Conservation (phyloP, 2,888 invertebrate genomes). For the Hylaea fasciaria region DNA sequence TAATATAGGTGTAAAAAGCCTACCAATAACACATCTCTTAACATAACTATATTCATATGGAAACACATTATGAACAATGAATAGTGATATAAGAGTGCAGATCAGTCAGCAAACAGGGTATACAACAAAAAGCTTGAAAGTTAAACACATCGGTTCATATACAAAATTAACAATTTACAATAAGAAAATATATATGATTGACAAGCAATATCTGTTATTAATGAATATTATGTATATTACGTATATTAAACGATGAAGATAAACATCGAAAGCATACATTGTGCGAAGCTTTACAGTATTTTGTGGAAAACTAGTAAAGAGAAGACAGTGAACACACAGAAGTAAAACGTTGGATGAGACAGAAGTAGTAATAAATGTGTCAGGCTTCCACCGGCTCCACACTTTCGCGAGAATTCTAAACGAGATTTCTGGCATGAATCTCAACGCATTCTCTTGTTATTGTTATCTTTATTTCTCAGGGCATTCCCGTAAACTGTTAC, state of each 20-base stretch:
- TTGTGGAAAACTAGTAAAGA: slow-evolving; percentile 31
- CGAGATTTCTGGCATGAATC: too few species aligned
- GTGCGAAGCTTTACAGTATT: slow-evolving; percentile 22
- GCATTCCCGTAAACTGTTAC: too few species aligned
- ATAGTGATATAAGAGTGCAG: slow-evolving; percentile 7
- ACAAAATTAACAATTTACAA: too few species aligned
- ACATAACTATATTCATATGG: not conserved
- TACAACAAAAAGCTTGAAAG: too few species aligned
- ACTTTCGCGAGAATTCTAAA: too few species aligned
- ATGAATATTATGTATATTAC: slow-evolving; percentile 24
- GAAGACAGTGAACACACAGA: slow-evolving; percentile 3
- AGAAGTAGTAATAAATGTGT: slow-evolving; percentile 8
- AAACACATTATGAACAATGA: slow-evolving; percentile 1
- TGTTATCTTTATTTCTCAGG: too few species aligned
- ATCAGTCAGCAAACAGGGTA: not conserved
- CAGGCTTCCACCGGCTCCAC: slow-evolving; percentile 4
- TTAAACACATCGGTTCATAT: too few species aligned
- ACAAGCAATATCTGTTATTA: slow-evolving; percentile 18
- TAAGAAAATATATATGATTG: not conserved
- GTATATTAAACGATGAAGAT: slow-evolving; percentile 6
- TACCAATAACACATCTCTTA: not conserved
- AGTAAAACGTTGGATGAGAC: slow-evolving; percentile 7
- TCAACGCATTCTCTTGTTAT: too few species aligned
- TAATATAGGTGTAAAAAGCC: too few species aligned
- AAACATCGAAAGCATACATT: slow-evolving; percentile 54